phyloP scores from a whole-genome alignment of 1,140 invertebrate species.

The Helicoverpa zea region DNA sequence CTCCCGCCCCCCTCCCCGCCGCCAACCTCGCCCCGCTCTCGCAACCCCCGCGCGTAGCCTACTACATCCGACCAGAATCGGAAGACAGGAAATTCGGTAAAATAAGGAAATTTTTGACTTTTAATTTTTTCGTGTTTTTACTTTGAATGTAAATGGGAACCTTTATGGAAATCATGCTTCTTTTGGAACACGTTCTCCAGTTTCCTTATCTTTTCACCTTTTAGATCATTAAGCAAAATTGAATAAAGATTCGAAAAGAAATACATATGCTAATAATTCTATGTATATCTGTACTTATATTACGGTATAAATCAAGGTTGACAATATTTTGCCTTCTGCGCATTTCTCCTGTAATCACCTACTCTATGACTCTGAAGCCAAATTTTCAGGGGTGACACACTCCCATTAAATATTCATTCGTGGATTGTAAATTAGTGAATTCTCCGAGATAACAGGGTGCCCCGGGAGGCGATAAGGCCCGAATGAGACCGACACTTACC shows the following conservation, averaged over 20 bases:
- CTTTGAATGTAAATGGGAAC: slow-evolving; percentile 19
- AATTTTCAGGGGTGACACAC: slow-evolving; percentile 83
- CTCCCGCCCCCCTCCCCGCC: slow-evolving; percentile 47
- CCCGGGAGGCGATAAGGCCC: slow-evolving; percentile 62
- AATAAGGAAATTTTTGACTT: slow-evolving; percentile 49
- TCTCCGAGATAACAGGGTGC: slow-evolving; percentile 64
- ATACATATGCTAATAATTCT: neutral
- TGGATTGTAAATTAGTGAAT: slow-evolving; percentile 81
- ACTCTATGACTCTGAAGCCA: slow-evolving; percentile 68
- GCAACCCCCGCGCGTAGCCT: slow-evolving; percentile 62
- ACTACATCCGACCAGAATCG: slow-evolving; percentile 58
- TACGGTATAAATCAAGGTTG: neutral
- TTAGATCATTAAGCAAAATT: neutral
- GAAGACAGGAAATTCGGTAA: slow-evolving; percentile 62
- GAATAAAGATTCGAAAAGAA: too few species aligned
- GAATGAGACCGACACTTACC: slow-evolving; percentile 55
- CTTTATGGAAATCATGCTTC: slow-evolving; percentile 30
- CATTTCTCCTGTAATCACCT: slow-evolving; percentile 45
- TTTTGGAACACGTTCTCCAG: slow-evolving; percentile 13
- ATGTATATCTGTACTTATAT: neutral
- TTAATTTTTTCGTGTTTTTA: slow-evolving; percentile 31
- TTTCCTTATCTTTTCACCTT: slow-evolving; percentile 29
- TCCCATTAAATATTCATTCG: slow-evolving; percentile 82
- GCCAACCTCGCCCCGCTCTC: slow-evolving; percentile 43
- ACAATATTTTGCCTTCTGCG: slow-evolving; percentile 9